phyloP scores from a whole-genome alignment of 2,797 vertebrate genomes.

The Brachyrhaphis roseni region DNA sequence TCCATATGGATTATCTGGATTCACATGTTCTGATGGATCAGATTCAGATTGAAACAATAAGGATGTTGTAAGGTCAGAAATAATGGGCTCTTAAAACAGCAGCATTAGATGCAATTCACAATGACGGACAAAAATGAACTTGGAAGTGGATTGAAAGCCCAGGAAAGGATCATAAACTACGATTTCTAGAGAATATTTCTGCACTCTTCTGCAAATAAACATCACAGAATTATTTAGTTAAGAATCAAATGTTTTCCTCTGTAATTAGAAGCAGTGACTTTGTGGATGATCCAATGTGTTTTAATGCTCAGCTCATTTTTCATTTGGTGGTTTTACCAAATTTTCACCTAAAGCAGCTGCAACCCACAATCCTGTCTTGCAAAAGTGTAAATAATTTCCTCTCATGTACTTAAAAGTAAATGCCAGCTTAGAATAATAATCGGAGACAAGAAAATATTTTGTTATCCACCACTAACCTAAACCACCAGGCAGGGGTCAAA shows the following conservation, averaged over 20 bases:
- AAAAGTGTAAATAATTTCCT: not conserved
- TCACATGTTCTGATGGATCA: constrained; percentile 1
- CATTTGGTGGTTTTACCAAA: not conserved
- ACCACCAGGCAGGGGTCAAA: not conserved
- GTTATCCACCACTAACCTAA: not conserved
- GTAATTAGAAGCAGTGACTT: not conserved
- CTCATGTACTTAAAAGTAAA: not conserved
- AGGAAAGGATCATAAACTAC: not conserved
- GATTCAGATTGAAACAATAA: too few species aligned
- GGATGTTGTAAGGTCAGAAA: too few species aligned
- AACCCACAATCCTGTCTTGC: not conserved
- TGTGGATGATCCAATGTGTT: not conserved
- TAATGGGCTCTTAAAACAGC: not conserved
- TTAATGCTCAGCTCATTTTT: not conserved
- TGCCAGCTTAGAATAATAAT: not conserved
- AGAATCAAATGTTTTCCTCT: not conserved
- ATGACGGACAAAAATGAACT: not conserved
- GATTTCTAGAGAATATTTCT: not conserved
- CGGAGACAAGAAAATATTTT: not conserved
- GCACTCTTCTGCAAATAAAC: not conserved
- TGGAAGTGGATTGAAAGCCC: not conserved
- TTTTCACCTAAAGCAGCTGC: not conserved
- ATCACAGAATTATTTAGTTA: not conserved
- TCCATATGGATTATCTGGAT: constrained; percentile 13
- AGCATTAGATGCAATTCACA: not conserved